These are phyloP conservation scores for Patella depressa DNA, from an alignment of 2,888 invertebrate genomes.

Conservation along the genomic window DNA sequence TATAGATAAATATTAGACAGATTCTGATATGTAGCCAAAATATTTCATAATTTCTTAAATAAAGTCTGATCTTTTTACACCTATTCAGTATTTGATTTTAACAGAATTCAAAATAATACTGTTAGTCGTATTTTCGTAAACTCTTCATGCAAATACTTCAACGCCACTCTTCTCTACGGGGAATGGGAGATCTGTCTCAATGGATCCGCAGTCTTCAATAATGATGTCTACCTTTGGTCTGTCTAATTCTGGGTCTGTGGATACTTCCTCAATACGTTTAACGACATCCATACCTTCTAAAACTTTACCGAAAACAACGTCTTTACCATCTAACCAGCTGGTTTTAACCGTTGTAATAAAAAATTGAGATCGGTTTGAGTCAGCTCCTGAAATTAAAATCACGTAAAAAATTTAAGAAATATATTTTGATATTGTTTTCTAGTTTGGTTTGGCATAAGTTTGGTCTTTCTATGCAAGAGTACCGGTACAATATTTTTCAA, in stretches of 20 bases:
- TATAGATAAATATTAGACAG: too few species aligned
- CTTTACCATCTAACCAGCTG: constrained; percentile 90
- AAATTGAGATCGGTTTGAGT: constrained; percentile 95
- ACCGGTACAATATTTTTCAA: too few species aligned
- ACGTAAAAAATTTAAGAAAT: background rate
- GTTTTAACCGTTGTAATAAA: constrained; percentile 89
- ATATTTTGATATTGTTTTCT: too few species aligned
- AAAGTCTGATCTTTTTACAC: too few species aligned
- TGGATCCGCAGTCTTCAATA: constrained; percentile 80
- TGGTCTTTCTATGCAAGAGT: too few species aligned
- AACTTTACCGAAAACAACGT: constrained; percentile 88
- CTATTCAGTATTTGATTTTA: too few species aligned
- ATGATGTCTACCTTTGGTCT: constrained; percentile 79
- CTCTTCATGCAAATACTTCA: background rate
- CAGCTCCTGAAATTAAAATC: constrained; percentile 75
- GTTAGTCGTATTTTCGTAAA: too few species aligned
- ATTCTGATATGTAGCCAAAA: too few species aligned
- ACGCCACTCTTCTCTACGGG: constrained; percentile 25
- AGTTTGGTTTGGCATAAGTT: too few species aligned
- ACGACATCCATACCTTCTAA: constrained; percentile 87
- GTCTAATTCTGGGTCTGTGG: constrained; percentile 79
- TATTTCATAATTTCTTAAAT: too few species aligned
- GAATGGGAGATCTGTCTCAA: constrained; percentile 46
- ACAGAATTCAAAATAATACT: too few species aligned
- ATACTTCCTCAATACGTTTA: constrained; percentile 81